Evolutionary conservation across 1,140 invertebrate species (phyloP).

Genomic region (Tetranychus urticae): DNA sequence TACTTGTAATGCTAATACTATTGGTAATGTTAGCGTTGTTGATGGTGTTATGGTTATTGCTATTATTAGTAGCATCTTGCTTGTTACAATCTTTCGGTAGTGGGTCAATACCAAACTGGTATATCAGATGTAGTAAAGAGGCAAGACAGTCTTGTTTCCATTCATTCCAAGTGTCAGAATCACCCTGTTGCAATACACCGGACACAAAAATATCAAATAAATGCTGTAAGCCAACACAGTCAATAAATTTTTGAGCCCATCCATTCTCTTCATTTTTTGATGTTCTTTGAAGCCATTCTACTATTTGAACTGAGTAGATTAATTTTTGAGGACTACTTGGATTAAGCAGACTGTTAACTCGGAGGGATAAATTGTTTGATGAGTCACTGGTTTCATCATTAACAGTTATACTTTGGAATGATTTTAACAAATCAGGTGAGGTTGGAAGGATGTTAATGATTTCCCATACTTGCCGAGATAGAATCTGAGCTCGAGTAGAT

Average conservation of each 20-base stretch:
- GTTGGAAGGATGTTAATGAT: conserved; percentile 72
- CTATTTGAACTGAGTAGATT: conserved; percentile 81
- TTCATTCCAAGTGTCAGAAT: conserved; percentile 23
- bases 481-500: conserved; percentile 45
- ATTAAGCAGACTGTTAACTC: conserved; percentile 40
- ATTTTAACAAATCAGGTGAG: conserved; percentile 52
- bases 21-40: not conserved
- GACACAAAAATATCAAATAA: conserved; percentile 78
- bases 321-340: conserved; percentile 69
- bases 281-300: conserved; percentile 36
- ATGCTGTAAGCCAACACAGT: conserved; percentile 57
- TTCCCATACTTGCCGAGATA: conserved; percentile 76
- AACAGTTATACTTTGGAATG: conserved; percentile 29
- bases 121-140: conserved; percentile 48
- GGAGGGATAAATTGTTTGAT: not conserved
- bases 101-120: conserved; percentile 41
- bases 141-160: conserved; percentile 85
- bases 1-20: not conserved
- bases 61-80: not conserved
- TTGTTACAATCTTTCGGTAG: not conserved
- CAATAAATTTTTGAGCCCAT: conserved; percentile 36
- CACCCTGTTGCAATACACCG: conserved; percentile 29
- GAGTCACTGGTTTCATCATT: not conserved
- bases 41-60: not conserved
- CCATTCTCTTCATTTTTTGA: conserved; percentile 11